A percentile compares a stretch with the other conserved stretches of the same genome.
Conservation (phyloP, 2,113 vertebrate species). For the Aix galericulata region DNA sequence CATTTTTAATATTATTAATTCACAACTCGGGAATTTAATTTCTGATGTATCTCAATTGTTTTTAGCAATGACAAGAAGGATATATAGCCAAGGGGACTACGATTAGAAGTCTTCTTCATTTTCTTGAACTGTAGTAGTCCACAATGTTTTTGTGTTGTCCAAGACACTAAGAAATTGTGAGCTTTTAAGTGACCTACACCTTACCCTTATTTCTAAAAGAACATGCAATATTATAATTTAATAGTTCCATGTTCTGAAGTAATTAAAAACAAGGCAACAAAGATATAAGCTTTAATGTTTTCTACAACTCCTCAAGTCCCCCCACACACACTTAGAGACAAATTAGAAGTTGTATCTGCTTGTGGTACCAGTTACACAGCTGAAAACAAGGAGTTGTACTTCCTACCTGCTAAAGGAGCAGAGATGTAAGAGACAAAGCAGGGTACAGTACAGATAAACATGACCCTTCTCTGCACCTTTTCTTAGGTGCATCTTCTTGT, state of each 20-base stretch:
- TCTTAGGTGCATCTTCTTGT: background rate
- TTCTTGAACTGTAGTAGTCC: background rate
- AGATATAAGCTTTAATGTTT: background rate
- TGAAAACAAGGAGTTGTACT: background rate
- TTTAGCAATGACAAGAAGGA: background rate
- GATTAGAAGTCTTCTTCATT: background rate
- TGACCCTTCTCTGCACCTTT: background rate
- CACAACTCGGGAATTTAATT: background rate
- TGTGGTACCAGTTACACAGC: background rate
- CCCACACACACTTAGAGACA: background rate
- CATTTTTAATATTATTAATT: background rate
- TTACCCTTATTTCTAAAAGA: background rate
- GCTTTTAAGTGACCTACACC: background rate
- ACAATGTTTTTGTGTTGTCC: background rate
- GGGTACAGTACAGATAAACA: accelerated
- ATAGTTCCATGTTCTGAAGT: background rate
- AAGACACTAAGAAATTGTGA: background rate
- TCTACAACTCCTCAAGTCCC: accelerated
- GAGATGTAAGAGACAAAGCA: background rate
- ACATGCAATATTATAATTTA: accelerated
- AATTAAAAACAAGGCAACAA: background rate
- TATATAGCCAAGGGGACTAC: background rate
- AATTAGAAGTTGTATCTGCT: background rate
- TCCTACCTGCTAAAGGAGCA: background rate
- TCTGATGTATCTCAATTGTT: background rate